Base-by-base conservation (phyloP, 2,113 vertebrate species). In the Oreotragus oreotragus region DNA sequence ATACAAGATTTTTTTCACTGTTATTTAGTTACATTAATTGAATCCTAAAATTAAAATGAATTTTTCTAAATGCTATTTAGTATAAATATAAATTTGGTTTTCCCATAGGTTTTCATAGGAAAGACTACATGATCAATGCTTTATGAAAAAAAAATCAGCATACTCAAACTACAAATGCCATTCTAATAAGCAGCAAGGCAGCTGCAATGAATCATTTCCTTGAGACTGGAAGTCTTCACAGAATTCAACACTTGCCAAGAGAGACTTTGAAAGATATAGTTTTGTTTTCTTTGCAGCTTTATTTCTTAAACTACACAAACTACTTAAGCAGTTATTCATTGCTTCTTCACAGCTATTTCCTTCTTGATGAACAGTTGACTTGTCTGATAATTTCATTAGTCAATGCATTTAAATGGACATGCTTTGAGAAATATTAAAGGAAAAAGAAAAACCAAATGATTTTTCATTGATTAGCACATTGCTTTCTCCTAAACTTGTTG, bases 1-100 rank as follows among this genome's bases (percentile, higher is more conserved):
- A 57, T 90, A 49, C 15, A 80, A 84, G 39, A 25, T 77, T 49
- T 96, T 94, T 62, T 23, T 27, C 70, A 45, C 21, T 79, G 77
- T 92, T 77, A 43, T 66, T 91, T 86, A 91, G 17, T 95, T 89
- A 66, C 3, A 33, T 76, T 92, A 95, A 64, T 79, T 92, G 64
- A 92, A 90, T 89, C 30, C 51, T 96, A 88, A 96, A 94, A 92
- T 90, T 70, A 55, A 86, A 90, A 92, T 53, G 15, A 3, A 33
- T 60, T 94, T 91, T 97, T 79, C 81, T 76, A 73, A 86, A 70
- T 87, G 49, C 88, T 96, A 88, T 49, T n/a, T 49, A 93, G 47
- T 36, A 45, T 86, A 88, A 95, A 89, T 84, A 7, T 87, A 86
- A 87, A 87, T 84, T 73, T 97, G 45, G 23, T 84, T 84, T 87